Conservation (phyloP, 2,888 invertebrate species). For the Linyphia triangularis region DNA sequence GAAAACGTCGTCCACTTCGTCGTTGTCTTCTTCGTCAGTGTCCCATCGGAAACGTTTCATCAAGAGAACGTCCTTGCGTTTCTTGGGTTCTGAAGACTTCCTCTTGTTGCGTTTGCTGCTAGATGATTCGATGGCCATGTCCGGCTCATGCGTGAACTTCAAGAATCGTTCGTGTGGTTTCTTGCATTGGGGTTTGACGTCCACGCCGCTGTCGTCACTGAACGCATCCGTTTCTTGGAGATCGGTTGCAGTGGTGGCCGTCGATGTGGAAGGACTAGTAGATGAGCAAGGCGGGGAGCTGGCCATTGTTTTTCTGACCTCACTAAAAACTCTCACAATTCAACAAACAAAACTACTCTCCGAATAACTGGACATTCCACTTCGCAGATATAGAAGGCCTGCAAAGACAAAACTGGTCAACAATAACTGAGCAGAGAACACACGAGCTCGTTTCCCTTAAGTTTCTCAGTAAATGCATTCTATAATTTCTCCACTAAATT, state of each 20-base stretch:
- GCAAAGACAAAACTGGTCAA: neutral
- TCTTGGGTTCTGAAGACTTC: conserved; percentile 84
- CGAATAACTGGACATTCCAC: too few relatives aligned
- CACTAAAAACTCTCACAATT: neutral
- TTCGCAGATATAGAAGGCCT: neutral
- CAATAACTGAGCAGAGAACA: neutral
- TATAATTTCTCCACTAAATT: too few relatives aligned
- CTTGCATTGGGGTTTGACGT: conserved; percentile 47
- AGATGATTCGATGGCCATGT: conserved; percentile 77
- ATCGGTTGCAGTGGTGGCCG: conserved; percentile 13
- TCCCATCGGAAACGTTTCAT: conserved; percentile 81
- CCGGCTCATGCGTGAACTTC: neutral
- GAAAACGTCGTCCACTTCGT: conserved; percentile 78
- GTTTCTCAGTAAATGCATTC: neutral
- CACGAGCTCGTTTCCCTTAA: too few relatives aligned
- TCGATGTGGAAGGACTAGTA: conserved; percentile 45
- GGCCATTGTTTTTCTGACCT: conserved; percentile 31
- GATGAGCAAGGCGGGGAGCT: conserved; percentile 41
- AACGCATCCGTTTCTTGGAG: conserved; percentile 81
- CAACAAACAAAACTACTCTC: neutral
- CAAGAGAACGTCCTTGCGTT: conserved; percentile 78
- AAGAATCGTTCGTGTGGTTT: conserved; percentile 5
- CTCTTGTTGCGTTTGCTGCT: conserved; percentile 84
- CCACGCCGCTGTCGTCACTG: conserved; percentile 83
- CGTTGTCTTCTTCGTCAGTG: conserved; percentile 79